Base-by-base conservation (phyloP, 2,113 vertebrate genomes). In the Galeopterus variegatus region DNA sequence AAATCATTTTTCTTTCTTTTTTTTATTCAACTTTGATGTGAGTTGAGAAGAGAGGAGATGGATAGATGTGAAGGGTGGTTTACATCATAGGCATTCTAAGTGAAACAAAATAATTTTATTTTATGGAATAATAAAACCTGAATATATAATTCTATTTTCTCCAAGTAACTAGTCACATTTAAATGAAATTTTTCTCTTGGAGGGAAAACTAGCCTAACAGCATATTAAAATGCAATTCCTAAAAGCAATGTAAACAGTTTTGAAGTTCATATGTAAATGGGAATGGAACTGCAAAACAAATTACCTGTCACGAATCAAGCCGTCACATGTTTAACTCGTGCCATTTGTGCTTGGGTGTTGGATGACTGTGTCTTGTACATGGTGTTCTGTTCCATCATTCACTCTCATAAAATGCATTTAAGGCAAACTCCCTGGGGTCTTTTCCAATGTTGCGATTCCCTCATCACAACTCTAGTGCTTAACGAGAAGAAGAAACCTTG, bases 211-310 rank as follows among this genome's bases (percentile, higher is more conserved):
- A 89, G 75, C 95, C 85, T 96, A 84, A 87, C 75, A 84, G 92
- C 93, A 60, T 96, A 97, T 97, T 97, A 94, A 97, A 96, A 96
- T 98, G 91, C 95, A 87, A 58, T 90, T 90, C 93, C 95, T 97
- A 97, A 98, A 97, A 97, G 98, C 97, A 83, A 90, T n/a, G 89
- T 92, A 95, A 97, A 96, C 89, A 73, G 94, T 90, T 97, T 97
- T 95, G 92, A 95, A 94, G 92, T 93, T 93, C 26, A 0, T 96
- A 97, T 96, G 97, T 96, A 97, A 97, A 98, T 98, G 80, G 48
- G 73, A 91, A 31, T 94, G 36, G 79, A 95, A 77, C 92, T 64
- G 60, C 81, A 95, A 73, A 95, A 86, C 95, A 88, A 94, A 98
- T 97, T 80, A 84, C 69, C 93, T 94, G 75, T 87, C 97, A 93